phyloP scores from a whole-genome alignment of 2,113 vertebrate species.

The Hystrix brachyura region DNA sequence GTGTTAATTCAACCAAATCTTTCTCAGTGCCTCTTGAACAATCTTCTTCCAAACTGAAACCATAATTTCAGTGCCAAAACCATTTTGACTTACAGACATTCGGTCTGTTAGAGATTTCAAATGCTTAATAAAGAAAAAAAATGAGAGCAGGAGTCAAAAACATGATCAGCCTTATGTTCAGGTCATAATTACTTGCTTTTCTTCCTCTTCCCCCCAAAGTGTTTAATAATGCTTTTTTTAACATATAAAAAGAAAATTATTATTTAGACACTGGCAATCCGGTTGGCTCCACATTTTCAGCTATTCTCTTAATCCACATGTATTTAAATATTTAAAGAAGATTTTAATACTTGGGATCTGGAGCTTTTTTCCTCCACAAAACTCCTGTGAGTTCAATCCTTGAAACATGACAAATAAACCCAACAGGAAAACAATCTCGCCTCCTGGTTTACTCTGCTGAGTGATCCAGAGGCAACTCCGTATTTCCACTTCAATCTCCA shows the following conservation, averaged over 20 bases:
- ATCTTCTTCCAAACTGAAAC: conserved; percentile 22
- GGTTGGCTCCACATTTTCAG: background rate
- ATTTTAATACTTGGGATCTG: background rate
- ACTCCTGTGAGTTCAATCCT: background rate
- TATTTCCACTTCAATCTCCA: conserved; percentile 30
- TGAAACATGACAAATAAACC: background rate
- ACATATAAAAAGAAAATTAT: background rate
- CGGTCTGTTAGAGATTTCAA: background rate
- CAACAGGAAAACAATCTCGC: background rate
- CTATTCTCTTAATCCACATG: background rate
- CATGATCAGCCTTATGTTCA: background rate
- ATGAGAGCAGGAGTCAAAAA: background rate
- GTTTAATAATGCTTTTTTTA: background rate
- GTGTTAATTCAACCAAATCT: background rate
- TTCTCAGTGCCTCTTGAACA: background rate
- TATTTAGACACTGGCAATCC: background rate
- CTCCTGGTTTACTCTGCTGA: background rate
- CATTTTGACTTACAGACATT: background rate
- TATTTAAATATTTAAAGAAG: background rate
- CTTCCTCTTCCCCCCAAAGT: background rate
- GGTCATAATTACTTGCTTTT: background rate
- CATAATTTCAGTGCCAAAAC: background rate
- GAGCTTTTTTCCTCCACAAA: background rate
- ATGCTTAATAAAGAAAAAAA: background rate
- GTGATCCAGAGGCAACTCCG: conserved; percentile 7